Evolutionary conservation across 2,113 vertebrate species (phyloP).

Genomic region (Turnix velox): DNA sequence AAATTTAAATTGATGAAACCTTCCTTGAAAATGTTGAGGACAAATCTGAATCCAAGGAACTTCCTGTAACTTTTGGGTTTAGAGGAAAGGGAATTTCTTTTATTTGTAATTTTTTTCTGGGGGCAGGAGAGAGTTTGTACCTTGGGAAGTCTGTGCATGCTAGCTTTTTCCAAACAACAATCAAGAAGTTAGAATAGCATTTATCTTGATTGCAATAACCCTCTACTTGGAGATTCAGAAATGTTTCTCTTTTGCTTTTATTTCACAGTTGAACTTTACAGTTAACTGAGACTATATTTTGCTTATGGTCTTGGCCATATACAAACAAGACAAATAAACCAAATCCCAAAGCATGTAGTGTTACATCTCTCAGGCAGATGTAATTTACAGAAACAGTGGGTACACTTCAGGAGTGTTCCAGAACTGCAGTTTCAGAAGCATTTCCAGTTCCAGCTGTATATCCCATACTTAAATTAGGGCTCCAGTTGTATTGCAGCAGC

Average conservation of each 20-base stretch:
- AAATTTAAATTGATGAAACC: background rate
- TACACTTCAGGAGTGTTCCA: constrained; percentile 5
- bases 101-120: background rate
- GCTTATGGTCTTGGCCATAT: background rate
- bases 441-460: constrained; percentile 25
- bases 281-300: constrained; percentile 17
- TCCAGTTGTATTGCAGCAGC: background rate
- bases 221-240: background rate
- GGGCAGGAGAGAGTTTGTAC: background rate
- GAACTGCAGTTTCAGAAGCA: background rate
- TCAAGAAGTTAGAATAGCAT: background rate
- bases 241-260: background rate
- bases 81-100: background rate
- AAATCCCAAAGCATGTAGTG: background rate
- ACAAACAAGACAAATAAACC: constrained; percentile 28
- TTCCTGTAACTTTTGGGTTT: background rate
- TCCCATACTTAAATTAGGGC: background rate
- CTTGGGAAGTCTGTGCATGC: background rate
- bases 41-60: background rate
- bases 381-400: constrained; percentile 50
- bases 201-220: background rate
- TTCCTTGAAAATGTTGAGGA: background rate
- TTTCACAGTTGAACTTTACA: background rate
- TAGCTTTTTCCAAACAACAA: background rate
- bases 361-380: constrained; percentile 29